Evolutionary conservation across 1,140 invertebrate species (phyloP).

Genomic region (Macrobrachium rosenbergii): DNA sequence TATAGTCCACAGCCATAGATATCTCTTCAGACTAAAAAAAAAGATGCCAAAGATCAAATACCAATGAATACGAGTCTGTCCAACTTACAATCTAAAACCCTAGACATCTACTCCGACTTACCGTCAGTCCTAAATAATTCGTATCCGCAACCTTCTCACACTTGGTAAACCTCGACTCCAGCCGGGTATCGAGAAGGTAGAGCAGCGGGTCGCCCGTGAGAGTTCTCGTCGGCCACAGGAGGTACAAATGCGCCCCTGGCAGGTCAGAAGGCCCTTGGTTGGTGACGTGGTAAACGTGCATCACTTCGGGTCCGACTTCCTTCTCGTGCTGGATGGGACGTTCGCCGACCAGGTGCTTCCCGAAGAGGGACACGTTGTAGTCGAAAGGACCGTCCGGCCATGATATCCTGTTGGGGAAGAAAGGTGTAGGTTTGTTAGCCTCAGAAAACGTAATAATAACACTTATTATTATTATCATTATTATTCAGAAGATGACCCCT

Average conservation of each 20-base stretch:
- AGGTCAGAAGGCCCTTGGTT: constrained; percentile 88
- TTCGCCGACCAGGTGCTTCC: constrained; percentile 31
- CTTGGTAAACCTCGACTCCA: constrained; percentile 79
- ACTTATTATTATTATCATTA: no score
- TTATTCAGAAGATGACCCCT: no score
- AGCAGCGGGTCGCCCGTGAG: constrained; percentile 80
- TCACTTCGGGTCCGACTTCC: constrained; percentile 86
- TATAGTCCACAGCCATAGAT: no score
- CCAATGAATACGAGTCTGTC: no score
- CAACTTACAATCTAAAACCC: no score
- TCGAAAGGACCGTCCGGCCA: constrained; percentile 56
- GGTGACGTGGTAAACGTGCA: constrained; percentile 87
- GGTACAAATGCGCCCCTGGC: constrained; percentile 82
- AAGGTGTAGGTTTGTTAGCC: no score
- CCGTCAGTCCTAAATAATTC: constrained; percentile 72
- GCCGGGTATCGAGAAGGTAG: constrained; percentile 86
- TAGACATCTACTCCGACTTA: constrained; percentile 61
- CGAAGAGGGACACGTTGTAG: constrained; percentile 59
- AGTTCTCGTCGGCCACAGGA: constrained; percentile 83
- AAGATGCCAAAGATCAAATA: no score
- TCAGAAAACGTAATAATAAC: no score
- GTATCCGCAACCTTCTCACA: constrained; percentile 80
- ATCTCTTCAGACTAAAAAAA: no score
- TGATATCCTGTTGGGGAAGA: constrained; percentile 73
- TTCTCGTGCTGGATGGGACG: constrained; percentile 73